phyloP scores from a whole-genome alignment of 2,888 invertebrate genomes.

The Ceriagrion tenellum region DNA sequence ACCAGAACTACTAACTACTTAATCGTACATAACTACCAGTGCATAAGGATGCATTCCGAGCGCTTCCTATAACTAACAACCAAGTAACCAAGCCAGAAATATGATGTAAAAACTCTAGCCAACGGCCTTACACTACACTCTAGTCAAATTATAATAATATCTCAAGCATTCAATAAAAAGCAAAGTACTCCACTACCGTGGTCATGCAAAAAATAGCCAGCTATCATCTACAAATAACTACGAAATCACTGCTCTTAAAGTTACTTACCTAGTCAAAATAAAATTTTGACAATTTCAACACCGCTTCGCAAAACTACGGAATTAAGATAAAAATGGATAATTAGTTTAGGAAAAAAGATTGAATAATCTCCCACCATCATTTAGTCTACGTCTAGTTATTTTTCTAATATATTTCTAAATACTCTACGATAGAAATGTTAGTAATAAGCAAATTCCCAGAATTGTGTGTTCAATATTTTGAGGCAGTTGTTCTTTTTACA shows the following conservation, averaged over 20 bases:
- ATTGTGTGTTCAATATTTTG: neutral
- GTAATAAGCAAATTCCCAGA: neutral
- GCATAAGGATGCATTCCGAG: neutral
- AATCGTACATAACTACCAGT: neutral
- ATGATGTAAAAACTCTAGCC: neutral
- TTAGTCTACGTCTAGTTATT: neutral
- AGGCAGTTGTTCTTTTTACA: neutral
- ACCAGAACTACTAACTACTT: neutral
- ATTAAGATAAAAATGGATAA: neutral
- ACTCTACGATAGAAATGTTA: neutral
- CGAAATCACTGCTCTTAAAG: constrained; percentile 6
- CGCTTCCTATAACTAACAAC: neutral
- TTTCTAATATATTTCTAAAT: neutral
- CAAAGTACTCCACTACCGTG: neutral
- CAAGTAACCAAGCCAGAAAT: neutral
- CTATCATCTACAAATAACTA: constrained; percentile 17
- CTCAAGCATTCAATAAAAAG: constrained; percentile 19
- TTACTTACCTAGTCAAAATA: constrained; percentile 36
- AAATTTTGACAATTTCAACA: constrained; percentile 15
- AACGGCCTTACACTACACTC: neutral
- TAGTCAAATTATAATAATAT: neutral
- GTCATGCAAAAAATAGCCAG: constrained; percentile 6
- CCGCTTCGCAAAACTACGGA: constrained; percentile 10
- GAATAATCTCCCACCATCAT: neutral
- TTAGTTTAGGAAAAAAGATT: constrained; percentile 13